phyloP scores from a whole-genome alignment of 2,888 invertebrate species.

The Cheilosia urbana region DNA sequence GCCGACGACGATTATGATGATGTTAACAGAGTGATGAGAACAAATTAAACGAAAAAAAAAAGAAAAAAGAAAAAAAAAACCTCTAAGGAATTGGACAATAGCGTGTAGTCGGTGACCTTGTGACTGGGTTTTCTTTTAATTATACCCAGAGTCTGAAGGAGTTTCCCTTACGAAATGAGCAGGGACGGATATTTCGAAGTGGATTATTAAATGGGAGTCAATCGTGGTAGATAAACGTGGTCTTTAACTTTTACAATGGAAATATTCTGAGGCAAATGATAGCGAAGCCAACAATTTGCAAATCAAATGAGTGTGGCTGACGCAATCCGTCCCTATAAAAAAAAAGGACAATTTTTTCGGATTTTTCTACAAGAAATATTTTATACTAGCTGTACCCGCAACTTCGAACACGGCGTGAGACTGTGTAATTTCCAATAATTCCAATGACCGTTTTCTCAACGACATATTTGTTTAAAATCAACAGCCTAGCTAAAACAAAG shows the following conservation, averaged over 20 bases:
- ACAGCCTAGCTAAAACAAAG: too few species aligned
- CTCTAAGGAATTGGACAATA: conserved; percentile 56
- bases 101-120: conserved; percentile 56
- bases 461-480: too few species aligned
- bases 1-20: conserved; percentile 38
- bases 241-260: not conserved
- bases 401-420: too few species aligned
- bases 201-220: conserved; percentile 10
- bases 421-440: too few species aligned
- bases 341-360: too few species aligned
- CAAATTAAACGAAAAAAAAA: not conserved
- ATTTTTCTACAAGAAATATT: too few species aligned
- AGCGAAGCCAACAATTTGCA: not conserved
- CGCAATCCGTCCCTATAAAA: too few species aligned
- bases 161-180: not conserved
- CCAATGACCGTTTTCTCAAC: too few species aligned
- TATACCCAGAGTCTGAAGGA: conserved; percentile 44
- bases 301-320: too few species aligned
- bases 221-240: not conserved
- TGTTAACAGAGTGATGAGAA: conserved; percentile 34
- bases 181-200: conserved; percentile 9
- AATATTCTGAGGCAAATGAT: not conserved
- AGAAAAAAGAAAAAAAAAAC: too few species aligned
- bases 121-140: conserved; percentile 15
- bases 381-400: too few species aligned